A percentile compares a stretch with the other conserved stretches of the same genome.
Conservation (phyloP, 64 coral and sea anemone species). For the Actinia tenebrosa region DNA sequence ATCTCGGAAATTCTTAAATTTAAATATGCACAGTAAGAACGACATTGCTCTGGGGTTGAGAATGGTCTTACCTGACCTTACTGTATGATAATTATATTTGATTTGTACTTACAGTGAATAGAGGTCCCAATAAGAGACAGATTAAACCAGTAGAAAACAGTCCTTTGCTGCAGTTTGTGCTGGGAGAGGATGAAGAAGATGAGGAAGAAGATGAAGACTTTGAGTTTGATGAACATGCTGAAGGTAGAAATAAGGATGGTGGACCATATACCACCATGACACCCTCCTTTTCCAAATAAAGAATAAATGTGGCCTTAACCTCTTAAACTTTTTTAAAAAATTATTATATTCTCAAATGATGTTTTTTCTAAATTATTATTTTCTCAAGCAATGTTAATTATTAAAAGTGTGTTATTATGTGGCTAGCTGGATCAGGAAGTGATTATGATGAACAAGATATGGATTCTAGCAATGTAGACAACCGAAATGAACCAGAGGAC, state of each 20-base stretch:
- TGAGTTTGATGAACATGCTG: slow-evolving; percentile 79
- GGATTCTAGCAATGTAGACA: not conserved
- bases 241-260: slow-evolving; percentile 4
- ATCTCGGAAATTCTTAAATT: no score
- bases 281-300: no score
- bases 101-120: slow-evolving; percentile 51
- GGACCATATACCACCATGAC: not conserved
- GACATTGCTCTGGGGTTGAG: no score
- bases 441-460: slow-evolving; percentile 45
- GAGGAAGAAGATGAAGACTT: slow-evolving; percentile 96
- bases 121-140: slow-evolving; percentile 97
- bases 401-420: not conserved
- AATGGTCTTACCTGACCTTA: no score
- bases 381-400: no score
- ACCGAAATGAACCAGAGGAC: not conserved
- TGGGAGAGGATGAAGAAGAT: slow-evolving; percentile 79
- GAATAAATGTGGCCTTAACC: no score
- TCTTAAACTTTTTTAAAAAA: no score
- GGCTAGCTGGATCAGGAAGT: slow-evolving; percentile 40
- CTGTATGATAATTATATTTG: no score
- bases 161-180: slow-evolving; percentile 76
- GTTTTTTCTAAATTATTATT: no score
- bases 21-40: no score
- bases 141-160: slow-evolving; percentile 98
- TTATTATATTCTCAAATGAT: no score